Conservation (phyloP, 2,797 vertebrate genomes). For the Potorous gilbertii region DNA sequence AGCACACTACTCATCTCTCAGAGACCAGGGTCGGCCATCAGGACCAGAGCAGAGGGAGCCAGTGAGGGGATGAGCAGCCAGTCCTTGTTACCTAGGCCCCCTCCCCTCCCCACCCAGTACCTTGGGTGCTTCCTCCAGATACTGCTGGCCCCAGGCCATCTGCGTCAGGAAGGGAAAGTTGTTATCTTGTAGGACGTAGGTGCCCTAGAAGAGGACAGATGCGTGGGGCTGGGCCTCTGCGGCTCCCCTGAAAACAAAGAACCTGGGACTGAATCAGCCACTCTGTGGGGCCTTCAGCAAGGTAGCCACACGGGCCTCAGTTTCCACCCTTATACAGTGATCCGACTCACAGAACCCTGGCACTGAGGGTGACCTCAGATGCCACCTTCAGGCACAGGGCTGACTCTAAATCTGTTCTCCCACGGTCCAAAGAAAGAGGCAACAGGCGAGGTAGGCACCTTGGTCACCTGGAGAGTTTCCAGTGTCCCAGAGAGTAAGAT, state of each 20-base stretch:
- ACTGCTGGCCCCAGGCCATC: constrained; percentile 90
- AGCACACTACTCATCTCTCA: too few relatives aligned
- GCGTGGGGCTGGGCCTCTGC: background rate
- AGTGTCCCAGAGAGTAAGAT: background rate
- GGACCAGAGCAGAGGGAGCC: background rate
- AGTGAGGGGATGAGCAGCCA: too few relatives aligned
- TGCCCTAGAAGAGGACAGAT: constrained; percentile 84
- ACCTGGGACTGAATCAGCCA: too few relatives aligned
- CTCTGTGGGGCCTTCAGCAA: too few relatives aligned
- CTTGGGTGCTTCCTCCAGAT: constrained; percentile 92
- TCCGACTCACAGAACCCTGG: background rate
- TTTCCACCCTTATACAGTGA: background rate
- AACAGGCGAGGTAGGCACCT: background rate
- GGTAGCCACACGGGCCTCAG: background rate
- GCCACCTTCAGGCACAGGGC: background rate
- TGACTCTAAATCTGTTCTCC: background rate
- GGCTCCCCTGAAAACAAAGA: too few relatives aligned
- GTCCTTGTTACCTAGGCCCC: background rate
- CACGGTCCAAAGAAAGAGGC: too few relatives aligned
- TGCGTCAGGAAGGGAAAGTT: constrained; percentile 88
- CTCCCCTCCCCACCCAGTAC: constrained; percentile 73
- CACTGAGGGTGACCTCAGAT: background rate
- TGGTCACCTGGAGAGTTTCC: too few relatives aligned
- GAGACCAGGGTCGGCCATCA: background rate
- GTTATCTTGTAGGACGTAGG: constrained; percentile 92